Conservation (phyloP, 1,140 invertebrate species). For the Drosophila funebris region DNA sequence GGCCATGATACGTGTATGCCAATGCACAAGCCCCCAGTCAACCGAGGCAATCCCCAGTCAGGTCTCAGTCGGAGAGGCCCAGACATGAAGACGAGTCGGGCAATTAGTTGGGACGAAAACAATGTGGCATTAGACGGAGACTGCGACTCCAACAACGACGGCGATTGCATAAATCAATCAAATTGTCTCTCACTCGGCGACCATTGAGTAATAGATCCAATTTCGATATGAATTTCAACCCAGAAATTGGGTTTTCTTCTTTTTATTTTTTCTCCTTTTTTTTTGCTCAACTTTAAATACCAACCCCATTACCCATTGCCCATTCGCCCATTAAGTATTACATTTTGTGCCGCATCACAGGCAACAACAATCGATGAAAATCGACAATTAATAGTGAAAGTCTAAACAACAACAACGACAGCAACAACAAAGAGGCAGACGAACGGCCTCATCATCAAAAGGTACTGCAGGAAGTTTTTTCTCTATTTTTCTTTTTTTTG, state of each 20-base stretch:
- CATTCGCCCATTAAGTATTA: slow-evolving; percentile 58
- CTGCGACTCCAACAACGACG: slow-evolving; percentile 11
- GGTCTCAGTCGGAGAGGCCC: not conserved
- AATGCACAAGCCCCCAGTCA: not conserved
- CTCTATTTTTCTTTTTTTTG: slow-evolving; percentile 7
- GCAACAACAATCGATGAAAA: slow-evolving; percentile 71
- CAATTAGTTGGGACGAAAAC: slow-evolving; percentile 63
- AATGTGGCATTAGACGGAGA: slow-evolving; percentile 50
- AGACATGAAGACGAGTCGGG: slow-evolving; percentile 32
- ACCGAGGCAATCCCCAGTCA: too few species aligned
- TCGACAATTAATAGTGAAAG: slow-evolving; percentile 81
- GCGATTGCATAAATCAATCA: slow-evolving; percentile 81
- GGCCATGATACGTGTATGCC: not conserved
- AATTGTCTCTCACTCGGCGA: slow-evolving; percentile 75
- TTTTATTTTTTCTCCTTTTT: slow-evolving; percentile 25
- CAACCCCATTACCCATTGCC: slow-evolving; percentile 74
- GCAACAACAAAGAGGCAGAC: slow-evolving; percentile 27
- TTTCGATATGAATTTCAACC: slow-evolving; percentile 74
- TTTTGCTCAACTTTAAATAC: slow-evolving; percentile 78
- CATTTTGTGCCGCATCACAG: slow-evolving; percentile 46
- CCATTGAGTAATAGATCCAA: slow-evolving; percentile 81
- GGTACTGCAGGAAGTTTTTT: slow-evolving; percentile 72
- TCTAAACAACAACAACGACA: slow-evolving; percentile 55
- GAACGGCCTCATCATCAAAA: slow-evolving; percentile 60
- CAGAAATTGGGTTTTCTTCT: slow-evolving; percentile 65